Conservation (phyloP, 2,113 vertebrate species). For the Oreamnos americanus region DNA sequence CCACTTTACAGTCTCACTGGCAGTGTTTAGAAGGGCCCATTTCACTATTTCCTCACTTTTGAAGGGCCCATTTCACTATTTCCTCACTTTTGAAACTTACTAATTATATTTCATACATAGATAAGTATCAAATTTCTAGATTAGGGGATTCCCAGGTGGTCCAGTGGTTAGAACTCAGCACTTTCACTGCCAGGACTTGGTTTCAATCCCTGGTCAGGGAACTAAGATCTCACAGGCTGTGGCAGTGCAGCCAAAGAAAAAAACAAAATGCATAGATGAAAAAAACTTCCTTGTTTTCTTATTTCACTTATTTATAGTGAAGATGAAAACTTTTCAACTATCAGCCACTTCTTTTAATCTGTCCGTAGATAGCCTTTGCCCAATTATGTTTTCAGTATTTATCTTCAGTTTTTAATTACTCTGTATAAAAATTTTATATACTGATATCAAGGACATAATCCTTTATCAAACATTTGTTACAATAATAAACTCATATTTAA, state of each 20-base stretch:
- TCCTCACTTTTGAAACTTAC: background rate
- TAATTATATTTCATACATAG: background rate
- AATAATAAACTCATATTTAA: background rate
- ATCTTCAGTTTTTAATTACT: background rate
- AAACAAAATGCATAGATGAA: background rate
- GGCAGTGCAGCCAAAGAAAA: background rate
- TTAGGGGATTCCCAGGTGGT: background rate
- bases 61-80: background rate
- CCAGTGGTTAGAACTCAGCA: background rate
- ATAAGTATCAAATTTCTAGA: background rate
- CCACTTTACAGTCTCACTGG: background rate
- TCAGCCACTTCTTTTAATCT: background rate
- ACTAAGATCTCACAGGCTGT: background rate
- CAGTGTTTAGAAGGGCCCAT: background rate
- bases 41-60: background rate
- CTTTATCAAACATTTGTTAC: background rate
- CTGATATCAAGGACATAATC: background rate
- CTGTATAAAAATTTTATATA: background rate
- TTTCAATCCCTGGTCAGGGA: background rate
- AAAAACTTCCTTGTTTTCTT: background rate
- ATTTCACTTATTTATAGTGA: background rate
- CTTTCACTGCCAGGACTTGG: background rate
- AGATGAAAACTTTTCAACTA: background rate
- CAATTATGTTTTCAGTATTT: background rate
- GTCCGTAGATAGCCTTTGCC: background rate